These are phyloP conservation scores for Mus spretus DNA, from an alignment of 2,797 vertebrate genomes.

Conservation along the genomic window DNA sequence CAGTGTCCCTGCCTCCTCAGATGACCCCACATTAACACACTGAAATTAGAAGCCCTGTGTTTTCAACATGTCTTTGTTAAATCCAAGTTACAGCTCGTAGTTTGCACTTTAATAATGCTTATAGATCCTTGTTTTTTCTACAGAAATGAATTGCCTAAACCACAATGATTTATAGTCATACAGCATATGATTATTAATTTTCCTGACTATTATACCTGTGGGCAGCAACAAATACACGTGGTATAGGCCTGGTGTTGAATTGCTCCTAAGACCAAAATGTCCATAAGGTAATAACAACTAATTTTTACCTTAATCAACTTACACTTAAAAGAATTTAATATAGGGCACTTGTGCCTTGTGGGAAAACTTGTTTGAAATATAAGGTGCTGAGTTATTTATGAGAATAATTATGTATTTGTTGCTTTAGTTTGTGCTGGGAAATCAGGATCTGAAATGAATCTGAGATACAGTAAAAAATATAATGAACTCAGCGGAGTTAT, in stretches of 20 bases:
- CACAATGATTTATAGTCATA: constrained; percentile 97
- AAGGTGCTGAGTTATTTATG: constrained; percentile 94
- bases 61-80: constrained; percentile 88
- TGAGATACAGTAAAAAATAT: constrained; percentile 86
- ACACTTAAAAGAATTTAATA: constrained; percentile 95
- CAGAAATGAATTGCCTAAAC: constrained; percentile 98
- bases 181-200: constrained; percentile 98
- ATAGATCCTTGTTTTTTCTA: constrained; percentile 94
- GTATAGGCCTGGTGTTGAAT: constrained; percentile 93
- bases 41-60: constrained; percentile 85
- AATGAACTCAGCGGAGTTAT: constrained; percentile 85
- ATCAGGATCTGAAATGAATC: constrained; percentile 89
- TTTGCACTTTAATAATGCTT: constrained; percentile 94
- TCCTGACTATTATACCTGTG: constrained; percentile 98
- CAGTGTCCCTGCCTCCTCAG: constrained; percentile 78
- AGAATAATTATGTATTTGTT: constrained; percentile 93
- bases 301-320: constrained; percentile 97
- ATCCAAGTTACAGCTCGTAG: constrained; percentile 92
- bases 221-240: constrained; percentile 93
- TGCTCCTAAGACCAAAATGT: constrained; percentile 92
- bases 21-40: constrained; percentile 84
- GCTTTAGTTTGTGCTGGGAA: constrained; percentile 90
- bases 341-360: constrained; percentile 91
- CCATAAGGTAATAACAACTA: constrained; percentile 95
- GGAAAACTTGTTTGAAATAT: constrained; percentile 92